Evolutionary conservation across 2,113 vertebrate species (phyloP).

Genomic region (Catharus minimus): DNA sequence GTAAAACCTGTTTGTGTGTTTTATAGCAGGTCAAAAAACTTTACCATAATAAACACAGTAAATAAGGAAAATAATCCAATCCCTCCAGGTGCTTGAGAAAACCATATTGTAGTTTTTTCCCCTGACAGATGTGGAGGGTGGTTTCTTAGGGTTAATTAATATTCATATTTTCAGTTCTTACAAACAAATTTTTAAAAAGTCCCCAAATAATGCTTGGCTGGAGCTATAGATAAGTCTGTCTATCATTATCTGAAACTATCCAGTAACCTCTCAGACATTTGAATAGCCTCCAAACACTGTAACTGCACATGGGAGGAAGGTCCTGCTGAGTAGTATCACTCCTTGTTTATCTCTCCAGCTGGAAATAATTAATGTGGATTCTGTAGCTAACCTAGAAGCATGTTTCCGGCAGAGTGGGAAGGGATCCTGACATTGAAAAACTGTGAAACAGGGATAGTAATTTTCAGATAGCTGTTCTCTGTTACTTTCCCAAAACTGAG

Average conservation of each 20-base stretch:
- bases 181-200: neutral
- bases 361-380: neutral
- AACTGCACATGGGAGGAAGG: neutral
- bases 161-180: neutral
- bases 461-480: neutral
- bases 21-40: neutral
- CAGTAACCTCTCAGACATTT: neutral
- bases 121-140: neutral
- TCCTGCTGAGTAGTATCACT: neutral
- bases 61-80: neutral
- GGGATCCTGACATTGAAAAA: neutral
- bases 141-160: neutral
- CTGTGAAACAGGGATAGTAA: neutral
- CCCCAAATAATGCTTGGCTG: neutral
- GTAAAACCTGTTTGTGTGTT: neutral
- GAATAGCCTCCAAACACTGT: neutral
- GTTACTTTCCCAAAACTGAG: neutral
- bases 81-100: neutral
- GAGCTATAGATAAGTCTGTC: neutral
- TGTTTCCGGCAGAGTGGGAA: neutral
- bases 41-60: neutral
- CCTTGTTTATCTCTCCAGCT: neutral
- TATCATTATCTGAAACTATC: neutral
- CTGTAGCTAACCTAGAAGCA: neutral
- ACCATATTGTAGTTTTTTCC: neutral